Conservation (phyloP, 2,888 invertebrate genomes). For the Cryptophagus acutangulus region DNA sequence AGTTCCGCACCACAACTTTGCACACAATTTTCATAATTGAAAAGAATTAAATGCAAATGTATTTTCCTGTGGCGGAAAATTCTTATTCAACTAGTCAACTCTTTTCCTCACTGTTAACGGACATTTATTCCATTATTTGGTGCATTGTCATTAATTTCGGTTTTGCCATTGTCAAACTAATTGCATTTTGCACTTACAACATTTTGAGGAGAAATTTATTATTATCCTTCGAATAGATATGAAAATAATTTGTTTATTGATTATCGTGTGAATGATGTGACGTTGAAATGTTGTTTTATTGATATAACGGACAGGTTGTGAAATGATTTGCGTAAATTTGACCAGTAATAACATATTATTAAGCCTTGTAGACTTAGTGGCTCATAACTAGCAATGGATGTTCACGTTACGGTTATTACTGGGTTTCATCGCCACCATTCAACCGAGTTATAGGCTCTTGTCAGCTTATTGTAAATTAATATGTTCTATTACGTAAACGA, state of each 20-base stretch:
- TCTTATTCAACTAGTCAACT: slow-evolving; percentile 23
- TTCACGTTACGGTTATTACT: slow-evolving; percentile 23
- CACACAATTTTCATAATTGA: slow-evolving; percentile 19
- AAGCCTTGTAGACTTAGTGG: slow-evolving; percentile 27
- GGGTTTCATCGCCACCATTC: slow-evolving; percentile 29
- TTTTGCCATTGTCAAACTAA: too few relatives aligned
- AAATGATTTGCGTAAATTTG: slow-evolving; percentile 26
- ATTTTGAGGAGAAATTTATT: too few relatives aligned
- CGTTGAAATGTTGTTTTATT: too few relatives aligned
- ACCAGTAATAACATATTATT: slow-evolving; percentile 26
- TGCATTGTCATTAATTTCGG: too few relatives aligned
- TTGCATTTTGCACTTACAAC: too few relatives aligned
- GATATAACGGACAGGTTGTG: too few relatives aligned
- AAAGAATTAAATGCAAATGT: slow-evolving; percentile 24
- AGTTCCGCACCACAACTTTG: background rate
- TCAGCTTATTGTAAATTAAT: slow-evolving; percentile 37
- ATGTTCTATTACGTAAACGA: slow-evolving; percentile 32
- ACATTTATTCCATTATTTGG: slow-evolving; percentile 30
- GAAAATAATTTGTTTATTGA: too few relatives aligned
- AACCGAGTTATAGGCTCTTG: slow-evolving; percentile 28
- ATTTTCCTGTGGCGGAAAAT: slow-evolving; percentile 22
- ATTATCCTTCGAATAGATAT: too few relatives aligned
- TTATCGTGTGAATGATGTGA: too few relatives aligned
- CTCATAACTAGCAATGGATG: slow-evolving; percentile 24
- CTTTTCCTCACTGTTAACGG: too few relatives aligned